phyloP scores from a whole-genome alignment of 1,140 invertebrate species.

The Octopus bimaculoides region DNA sequence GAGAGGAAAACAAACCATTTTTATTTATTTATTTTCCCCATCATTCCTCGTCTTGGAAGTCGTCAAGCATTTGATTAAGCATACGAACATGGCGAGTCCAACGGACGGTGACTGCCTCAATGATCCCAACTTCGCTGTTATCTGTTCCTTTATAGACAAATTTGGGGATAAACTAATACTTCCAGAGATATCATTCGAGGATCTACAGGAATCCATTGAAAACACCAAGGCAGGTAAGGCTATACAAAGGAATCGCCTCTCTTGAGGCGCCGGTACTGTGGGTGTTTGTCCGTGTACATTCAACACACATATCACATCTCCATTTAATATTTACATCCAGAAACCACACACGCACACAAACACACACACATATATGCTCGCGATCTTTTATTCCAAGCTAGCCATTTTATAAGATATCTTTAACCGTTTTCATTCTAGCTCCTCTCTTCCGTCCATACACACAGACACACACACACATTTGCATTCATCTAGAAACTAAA shows the following conservation, averaged over 20 bases:
- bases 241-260: no score
- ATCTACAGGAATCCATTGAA: constrained; percentile 84
- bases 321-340: background rate
- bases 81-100: constrained; percentile 76
- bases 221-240: constrained; percentile 74
- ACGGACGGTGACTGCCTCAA: constrained; percentile 75
- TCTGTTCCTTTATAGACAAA: constrained; percentile 88
- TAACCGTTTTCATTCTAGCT: no score
- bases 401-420: no score
- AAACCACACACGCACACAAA: background rate
- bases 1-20: no score
- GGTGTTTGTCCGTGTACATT: no score
- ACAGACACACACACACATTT: background rate
- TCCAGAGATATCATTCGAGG: constrained; percentile 60
- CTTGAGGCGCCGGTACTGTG: no score
- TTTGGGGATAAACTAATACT: constrained; percentile 80
- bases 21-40: no score
- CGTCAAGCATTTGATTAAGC: background rate
- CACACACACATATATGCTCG: no score
- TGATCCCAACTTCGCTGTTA: constrained; percentile 94
- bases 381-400: no score
- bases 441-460: background rate
- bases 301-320: background rate
- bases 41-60: no score
- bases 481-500: background rate